Conservation (phyloP, 2,113 vertebrate genomes). For the Strix aluco region DNA sequence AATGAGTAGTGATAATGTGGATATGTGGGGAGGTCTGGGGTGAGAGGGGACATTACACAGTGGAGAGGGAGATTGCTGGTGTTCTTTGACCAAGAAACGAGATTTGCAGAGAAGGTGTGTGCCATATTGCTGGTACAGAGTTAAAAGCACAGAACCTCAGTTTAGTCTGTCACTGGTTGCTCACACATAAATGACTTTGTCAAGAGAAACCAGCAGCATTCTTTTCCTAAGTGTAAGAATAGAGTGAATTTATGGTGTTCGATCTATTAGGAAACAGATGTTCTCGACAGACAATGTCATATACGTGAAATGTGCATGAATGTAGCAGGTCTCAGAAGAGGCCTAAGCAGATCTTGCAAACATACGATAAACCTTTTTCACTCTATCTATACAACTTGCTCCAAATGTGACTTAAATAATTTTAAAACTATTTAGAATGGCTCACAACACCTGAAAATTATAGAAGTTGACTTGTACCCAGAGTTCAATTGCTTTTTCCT, state of each 20-base stretch:
- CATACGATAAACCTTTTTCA: background rate
- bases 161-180: background rate
- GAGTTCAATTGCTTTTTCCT: background rate
- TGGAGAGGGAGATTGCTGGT: background rate
- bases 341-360: background rate
- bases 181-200: background rate
- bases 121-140: background rate
- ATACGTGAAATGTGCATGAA: background rate
- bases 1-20: accelerated
- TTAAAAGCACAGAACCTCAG: background rate
- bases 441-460: background rate
- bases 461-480: background rate
- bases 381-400: background rate
- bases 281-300: background rate
- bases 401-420: background rate
- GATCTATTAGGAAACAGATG: background rate
- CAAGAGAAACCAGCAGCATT: background rate
- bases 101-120: background rate
- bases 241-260: background rate
- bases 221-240: background rate
- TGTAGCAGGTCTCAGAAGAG: background rate
- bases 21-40: accelerated
- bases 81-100: accelerated
- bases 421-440: background rate
- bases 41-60: background rate